phyloP scores from a whole-genome alignment of 2,113 vertebrate genomes.

The Bufo bufo region DNA sequence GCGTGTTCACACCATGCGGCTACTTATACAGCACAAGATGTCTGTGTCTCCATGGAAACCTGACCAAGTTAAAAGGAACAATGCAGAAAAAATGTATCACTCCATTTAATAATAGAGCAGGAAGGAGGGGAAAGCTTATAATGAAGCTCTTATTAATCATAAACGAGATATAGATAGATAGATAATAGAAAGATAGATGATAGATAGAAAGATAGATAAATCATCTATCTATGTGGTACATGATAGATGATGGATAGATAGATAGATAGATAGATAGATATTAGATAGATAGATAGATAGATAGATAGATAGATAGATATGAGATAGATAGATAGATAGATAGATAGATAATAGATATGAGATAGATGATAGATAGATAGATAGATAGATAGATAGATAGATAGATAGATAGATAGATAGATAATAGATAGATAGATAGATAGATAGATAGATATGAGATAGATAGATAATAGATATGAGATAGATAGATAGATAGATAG shows the following conservation, averaged over 20 bases:
- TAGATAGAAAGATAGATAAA: conserved; percentile 2
- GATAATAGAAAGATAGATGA: background rate
- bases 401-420: too few relatives aligned
- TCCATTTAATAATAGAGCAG: background rate
- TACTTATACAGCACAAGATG: background rate
- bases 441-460: background rate
- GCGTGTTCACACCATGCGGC: background rate
- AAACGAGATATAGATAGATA: background rate
- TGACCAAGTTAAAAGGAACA: background rate
- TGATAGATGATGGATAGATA: background rate
- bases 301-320: too few relatives aligned
- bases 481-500: too few relatives aligned
- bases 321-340: too few relatives aligned
- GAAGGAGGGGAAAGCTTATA: background rate
- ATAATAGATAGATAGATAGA: background rate
- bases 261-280: background rate
- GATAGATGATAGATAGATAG: too few relatives aligned
- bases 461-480: background rate
- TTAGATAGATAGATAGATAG: background rate
- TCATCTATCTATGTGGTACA: background rate
- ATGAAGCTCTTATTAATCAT: background rate
- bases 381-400: too few relatives aligned
- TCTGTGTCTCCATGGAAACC: background rate
- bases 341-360: too few relatives aligned
- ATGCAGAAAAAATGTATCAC: background rate